Evolutionary conservation across 1,140 invertebrate genomes (phyloP).

Genomic region (Sinella curviseta): DNA sequence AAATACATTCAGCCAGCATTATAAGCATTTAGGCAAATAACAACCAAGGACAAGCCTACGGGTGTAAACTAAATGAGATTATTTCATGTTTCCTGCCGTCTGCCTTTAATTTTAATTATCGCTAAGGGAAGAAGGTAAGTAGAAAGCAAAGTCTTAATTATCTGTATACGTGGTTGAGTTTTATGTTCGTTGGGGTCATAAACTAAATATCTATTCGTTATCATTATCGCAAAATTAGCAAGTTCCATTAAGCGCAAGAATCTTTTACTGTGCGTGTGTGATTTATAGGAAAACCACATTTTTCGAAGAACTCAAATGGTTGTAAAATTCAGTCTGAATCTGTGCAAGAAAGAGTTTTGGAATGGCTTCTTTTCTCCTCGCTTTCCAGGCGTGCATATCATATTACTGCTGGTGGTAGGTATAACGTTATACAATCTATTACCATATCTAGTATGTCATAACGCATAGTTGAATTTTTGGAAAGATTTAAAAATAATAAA

Average conservation of each 20-base stretch:
- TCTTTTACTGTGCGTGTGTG: neutral
- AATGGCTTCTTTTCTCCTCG: neutral
- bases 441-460: neutral
- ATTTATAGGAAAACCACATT: neutral
- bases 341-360: neutral
- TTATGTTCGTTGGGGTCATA: no score
- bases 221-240: no score
- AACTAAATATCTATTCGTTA: no score
- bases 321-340: neutral
- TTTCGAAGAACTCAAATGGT: neutral
- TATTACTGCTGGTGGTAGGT: neutral
- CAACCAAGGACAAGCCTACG: no score
- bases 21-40: neutral
- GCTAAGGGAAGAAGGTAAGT: neutral
- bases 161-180: no score
- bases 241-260: no score
- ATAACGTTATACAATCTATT: neutral
- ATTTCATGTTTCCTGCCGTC: no score
- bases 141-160: no score
- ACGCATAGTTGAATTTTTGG: neutral
- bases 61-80: no score
- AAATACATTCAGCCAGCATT: neutral
- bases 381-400: neutral
- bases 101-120: neutral
- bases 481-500: neutral